phyloP scores from a whole-genome alignment of 2,113 vertebrate species.

The Chionis minor region DNA sequence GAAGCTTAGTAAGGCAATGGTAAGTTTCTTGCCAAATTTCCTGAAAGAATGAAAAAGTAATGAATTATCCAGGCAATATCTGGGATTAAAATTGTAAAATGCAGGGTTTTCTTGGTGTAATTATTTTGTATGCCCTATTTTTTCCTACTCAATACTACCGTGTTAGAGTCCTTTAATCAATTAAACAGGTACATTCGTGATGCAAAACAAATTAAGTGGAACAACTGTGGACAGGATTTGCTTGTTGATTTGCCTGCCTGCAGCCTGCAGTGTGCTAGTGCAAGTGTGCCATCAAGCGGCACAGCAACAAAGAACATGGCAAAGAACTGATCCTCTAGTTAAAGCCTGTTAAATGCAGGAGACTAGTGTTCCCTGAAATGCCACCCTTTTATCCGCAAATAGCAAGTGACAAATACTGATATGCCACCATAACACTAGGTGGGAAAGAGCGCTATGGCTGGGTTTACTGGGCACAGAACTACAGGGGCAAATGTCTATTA shows the following conservation, averaged over 20 bases:
- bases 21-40: neutral
- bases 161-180: conserved; percentile 31
- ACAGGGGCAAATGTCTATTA: neutral
- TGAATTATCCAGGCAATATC: neutral
- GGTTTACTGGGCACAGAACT: neutral
- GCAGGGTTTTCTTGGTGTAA: neutral
- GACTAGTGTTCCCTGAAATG: neutral
- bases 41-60: neutral
- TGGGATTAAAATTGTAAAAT: conserved; percentile 5
- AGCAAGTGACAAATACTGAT: neutral
- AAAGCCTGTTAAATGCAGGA: neutral
- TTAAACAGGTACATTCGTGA: conserved; percentile 8
- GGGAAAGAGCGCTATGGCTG: neutral
- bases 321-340: neutral
- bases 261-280: neutral
- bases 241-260: neutral
- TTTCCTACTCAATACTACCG: neutral
- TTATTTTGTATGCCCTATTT: conserved; percentile 30
- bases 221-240: neutral
- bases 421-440: rapidly evolving
- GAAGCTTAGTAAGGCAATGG: neutral
- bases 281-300: conserved; percentile 69
- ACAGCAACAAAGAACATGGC: neutral
- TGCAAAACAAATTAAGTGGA: conserved; percentile 43
- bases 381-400: neutral